Conservation (phyloP, 2,113 vertebrate genomes). For the Apaloderma vittatum region DNA sequence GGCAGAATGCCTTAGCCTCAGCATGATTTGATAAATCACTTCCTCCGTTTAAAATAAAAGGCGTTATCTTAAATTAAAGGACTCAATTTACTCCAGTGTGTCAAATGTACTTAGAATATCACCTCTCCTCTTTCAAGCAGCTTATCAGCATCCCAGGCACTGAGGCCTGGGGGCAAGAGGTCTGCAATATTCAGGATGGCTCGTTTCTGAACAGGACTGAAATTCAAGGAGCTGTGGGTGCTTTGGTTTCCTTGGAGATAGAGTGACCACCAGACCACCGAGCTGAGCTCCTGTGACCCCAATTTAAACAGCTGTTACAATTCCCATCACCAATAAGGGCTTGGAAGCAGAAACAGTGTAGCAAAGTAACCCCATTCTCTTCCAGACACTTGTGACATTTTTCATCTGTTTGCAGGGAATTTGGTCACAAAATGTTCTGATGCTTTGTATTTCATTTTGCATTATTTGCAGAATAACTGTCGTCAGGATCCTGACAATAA, state of each 20-base stretch:
- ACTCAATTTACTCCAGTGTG: not conserved
- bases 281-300: not conserved
- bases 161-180: not conserved
- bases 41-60: conserved; percentile 10
- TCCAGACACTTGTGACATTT: rapidly evolving
- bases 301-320: not conserved
- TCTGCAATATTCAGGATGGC: not conserved
- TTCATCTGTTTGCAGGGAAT: not conserved
- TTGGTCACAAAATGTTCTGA: not conserved
- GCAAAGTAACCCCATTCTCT: not conserved
- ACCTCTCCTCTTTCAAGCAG: not conserved
- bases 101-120: not conserved
- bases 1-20: not conserved
- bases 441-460: not conserved
- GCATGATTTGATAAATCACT: not conserved
- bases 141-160: not conserved
- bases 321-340: not conserved
- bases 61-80: not conserved
- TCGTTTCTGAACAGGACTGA: not conserved
- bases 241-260: not conserved
- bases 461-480: not conserved
- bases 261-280: not conserved
- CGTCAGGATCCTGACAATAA: not conserved
- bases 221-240: not conserved
- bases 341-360: not conserved